phyloP scores from a whole-genome alignment of 1,140 invertebrate species.

The Asobara japonica region DNA sequence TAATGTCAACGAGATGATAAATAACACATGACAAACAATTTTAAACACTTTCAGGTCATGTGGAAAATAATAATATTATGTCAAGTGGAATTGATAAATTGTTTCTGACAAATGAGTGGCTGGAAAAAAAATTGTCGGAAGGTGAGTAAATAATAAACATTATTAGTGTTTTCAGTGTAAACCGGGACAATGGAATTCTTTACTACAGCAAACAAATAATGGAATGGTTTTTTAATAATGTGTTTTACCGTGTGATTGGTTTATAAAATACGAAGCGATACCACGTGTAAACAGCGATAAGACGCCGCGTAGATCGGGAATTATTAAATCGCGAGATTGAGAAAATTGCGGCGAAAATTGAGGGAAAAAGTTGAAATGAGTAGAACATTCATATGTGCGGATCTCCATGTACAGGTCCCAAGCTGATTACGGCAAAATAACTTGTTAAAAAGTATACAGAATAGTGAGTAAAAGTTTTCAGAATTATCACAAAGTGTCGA shows the following conservation, averaged over 20 bases:
- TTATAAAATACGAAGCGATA: conserved; percentile 27
- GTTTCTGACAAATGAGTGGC: neutral
- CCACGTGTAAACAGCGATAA: neutral
- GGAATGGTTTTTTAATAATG: conserved; percentile 11
- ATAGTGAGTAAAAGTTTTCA: no score
- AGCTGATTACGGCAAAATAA: no score
- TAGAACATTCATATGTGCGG: no score
- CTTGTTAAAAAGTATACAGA: no score
- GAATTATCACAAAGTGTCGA: no score
- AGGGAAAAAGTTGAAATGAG: neutral
- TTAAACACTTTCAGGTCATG: neutral
- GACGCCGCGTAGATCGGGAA: neutral
- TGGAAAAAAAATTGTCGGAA: neutral
- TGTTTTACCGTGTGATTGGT: conserved; percentile 8
- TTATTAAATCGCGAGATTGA: conserved; percentile 15
- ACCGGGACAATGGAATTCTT: conserved; percentile 31
- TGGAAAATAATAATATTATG: conserved; percentile 6
- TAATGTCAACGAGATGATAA: conserved; percentile 10
- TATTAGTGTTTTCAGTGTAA: conserved; percentile 13
- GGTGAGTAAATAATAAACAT: conserved; percentile 18
- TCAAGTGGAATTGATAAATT: conserved; percentile 9
- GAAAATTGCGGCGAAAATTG: neutral
- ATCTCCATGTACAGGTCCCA: no score
- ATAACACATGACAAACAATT: neutral
- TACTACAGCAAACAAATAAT: conserved; percentile 19